phyloP scores from a whole-genome alignment of 2,888 invertebrate genomes.

The Xestia rhomboidea region DNA sequence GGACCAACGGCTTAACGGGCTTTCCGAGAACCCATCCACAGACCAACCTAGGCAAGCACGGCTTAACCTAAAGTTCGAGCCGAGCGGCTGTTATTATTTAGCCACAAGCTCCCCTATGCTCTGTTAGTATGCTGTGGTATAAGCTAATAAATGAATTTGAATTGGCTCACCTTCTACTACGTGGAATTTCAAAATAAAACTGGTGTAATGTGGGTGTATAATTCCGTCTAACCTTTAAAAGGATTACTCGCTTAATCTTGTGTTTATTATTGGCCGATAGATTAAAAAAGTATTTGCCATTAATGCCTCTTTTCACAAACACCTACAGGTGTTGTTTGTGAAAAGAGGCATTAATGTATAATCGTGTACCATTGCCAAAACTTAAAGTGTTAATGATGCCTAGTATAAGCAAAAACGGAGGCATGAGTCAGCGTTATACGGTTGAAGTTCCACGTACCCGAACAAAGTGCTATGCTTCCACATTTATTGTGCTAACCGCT shows the following conservation, averaged over 20 bases:
- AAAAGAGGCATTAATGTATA: too few species aligned
- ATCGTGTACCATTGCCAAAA: background rate
- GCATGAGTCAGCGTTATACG: background rate
- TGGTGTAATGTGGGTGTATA: background rate
- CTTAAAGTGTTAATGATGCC: background rate
- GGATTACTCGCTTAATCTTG: background rate
- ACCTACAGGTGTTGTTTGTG: too few species aligned
- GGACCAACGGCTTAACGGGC: background rate
- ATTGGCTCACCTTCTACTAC: too few species aligned
- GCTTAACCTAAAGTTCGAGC: background rate
- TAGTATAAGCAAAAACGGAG: background rate
- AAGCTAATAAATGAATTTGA: too few species aligned
- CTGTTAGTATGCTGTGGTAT: too few species aligned
- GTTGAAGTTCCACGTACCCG: too few species aligned
- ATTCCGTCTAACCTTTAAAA: background rate
- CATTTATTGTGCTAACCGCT: too few species aligned
- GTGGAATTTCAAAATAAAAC: too few species aligned
- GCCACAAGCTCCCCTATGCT: too few species aligned
- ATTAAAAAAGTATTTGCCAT: background rate
- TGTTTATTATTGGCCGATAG: background rate
- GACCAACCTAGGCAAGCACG: background rate
- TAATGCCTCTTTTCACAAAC: background rate
- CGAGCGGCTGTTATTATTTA: background rate
- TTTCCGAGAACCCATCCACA: background rate
- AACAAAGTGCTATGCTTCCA: too few species aligned